Evolutionary conservation across 2,797 vertebrate genomes (phyloP).

Genomic region (Anabacerthia variegaticeps): DNA sequence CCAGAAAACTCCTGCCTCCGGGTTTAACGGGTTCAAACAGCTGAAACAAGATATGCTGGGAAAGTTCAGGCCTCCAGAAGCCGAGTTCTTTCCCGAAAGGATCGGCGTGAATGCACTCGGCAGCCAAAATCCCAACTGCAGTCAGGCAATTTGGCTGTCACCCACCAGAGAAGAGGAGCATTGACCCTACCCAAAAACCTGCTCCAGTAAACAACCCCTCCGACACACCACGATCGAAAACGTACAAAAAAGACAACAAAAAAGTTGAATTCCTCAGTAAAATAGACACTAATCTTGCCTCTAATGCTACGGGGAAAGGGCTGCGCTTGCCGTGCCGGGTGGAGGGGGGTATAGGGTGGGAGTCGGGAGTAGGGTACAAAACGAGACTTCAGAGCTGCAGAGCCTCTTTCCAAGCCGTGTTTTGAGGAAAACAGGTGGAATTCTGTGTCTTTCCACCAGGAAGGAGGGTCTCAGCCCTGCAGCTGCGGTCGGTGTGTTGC

Average conservation of each 20-base stretch:
- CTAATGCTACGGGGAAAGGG: not conserved
- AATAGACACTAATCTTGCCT: not conserved
- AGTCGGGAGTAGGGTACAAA: not conserved
- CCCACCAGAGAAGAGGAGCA: not conserved
- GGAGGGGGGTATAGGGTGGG: not conserved
- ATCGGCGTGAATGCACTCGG: not conserved
- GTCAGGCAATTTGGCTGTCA: not conserved
- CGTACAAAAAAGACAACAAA: not conserved
- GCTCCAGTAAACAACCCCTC: not conserved
- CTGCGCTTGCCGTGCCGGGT: not conserved
- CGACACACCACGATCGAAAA: not conserved
- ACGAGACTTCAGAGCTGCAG: not conserved
- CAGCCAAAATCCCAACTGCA: not conserved
- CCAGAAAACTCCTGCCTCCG: not conserved
- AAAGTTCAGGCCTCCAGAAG: not conserved
- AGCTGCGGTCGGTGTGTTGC: fast-evolving
- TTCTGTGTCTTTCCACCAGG: not conserved
- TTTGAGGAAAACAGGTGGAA: not conserved
- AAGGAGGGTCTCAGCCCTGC: not conserved
- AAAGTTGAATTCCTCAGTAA: not conserved
- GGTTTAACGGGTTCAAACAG: not conserved
- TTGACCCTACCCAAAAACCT: not conserved
- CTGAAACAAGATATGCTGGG: slow-evolving; percentile 41
- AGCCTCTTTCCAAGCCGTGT: not conserved
- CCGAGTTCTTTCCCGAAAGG: not conserved